Conservation (phyloP, 2,797 vertebrate species). For the Lepilemur septentrionalis region DNA sequence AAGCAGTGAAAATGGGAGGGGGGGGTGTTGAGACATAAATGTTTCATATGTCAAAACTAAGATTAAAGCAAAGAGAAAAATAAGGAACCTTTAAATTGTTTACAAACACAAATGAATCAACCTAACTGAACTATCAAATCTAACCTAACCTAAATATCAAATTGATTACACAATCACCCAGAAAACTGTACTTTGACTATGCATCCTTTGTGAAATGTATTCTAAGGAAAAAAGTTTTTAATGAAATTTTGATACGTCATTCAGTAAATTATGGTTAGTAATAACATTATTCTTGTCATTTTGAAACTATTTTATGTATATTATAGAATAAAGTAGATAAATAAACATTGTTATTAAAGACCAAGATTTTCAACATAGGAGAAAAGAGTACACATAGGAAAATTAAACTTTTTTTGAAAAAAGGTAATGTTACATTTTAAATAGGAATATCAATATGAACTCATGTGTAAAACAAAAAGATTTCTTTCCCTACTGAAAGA, state of each 20-base stretch:
- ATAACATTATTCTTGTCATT: background rate
- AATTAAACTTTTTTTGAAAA: background rate
- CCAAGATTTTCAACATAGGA: background rate
- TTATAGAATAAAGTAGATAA: slow-evolving; percentile 13
- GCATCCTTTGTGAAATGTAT: background rate
- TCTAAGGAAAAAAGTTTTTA: background rate
- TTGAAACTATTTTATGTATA: background rate
- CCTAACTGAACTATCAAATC: background rate
- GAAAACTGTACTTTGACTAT: background rate
- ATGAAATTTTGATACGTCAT: background rate
- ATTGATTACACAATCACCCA: background rate
- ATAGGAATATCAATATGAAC: background rate
- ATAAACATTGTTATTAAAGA: background rate
- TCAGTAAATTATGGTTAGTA: background rate
- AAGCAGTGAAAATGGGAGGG: background rate
- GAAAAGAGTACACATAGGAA: background rate
- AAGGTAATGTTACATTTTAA: background rate
- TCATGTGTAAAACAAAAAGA: background rate
- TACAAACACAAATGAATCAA: background rate
- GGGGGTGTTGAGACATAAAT: background rate
- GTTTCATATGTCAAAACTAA: background rate
- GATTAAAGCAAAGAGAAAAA: background rate
- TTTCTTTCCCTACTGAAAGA: background rate
- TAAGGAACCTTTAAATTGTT: background rate
- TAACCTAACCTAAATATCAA: background rate